A percentile compares a stretch with the other conserved stretches of the same genome.
These are phyloP conservation scores for Lepus americanus DNA, from an alignment of 2,113 vertebrate genomes.

Conservation along the genomic window DNA sequence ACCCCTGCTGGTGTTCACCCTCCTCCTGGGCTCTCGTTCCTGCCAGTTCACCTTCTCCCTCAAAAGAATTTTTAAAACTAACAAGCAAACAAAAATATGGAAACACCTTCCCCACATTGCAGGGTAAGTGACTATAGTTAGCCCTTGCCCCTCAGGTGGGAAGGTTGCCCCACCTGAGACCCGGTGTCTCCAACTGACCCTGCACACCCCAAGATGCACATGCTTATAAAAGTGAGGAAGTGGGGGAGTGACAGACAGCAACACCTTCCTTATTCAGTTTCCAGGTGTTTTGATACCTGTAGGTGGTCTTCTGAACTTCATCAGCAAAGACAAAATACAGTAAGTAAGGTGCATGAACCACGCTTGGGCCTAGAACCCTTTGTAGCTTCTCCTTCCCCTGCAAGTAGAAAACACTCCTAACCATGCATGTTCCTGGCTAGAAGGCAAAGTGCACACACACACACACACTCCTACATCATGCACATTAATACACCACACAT, in stretches of 20 bases:
- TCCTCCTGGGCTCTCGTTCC: not conserved
- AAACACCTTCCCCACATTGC: fast-evolving
- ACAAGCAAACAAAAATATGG: not conserved
- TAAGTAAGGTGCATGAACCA: not conserved
- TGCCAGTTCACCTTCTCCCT: not conserved
- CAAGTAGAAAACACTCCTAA: not conserved
- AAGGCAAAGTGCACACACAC: not conserved
- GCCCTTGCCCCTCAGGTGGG: too few species aligned
- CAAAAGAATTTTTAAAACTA: not conserved
- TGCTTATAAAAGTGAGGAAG: too few species aligned
- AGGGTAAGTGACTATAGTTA: fast-evolving
- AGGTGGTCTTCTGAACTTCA: not conserved
- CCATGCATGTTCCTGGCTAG: too few species aligned
- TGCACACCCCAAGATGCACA: fast-evolving
- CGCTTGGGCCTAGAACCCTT: not conserved
- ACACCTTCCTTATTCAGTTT: too few species aligned
- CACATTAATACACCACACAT: too few species aligned
- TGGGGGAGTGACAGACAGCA: too few species aligned
- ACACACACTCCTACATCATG: not conserved
- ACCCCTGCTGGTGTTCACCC: fast-evolving
- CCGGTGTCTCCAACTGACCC: not conserved
- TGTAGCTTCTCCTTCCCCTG: not conserved
- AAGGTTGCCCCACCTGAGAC: fast-evolving
- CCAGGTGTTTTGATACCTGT: too few species aligned
- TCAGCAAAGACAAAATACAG: not conserved